Evolutionary conservation across 2,888 invertebrate genomes (phyloP), one percentile per base, ranked within the genome.

Genomic region (Clusia tigrina): DNA sequence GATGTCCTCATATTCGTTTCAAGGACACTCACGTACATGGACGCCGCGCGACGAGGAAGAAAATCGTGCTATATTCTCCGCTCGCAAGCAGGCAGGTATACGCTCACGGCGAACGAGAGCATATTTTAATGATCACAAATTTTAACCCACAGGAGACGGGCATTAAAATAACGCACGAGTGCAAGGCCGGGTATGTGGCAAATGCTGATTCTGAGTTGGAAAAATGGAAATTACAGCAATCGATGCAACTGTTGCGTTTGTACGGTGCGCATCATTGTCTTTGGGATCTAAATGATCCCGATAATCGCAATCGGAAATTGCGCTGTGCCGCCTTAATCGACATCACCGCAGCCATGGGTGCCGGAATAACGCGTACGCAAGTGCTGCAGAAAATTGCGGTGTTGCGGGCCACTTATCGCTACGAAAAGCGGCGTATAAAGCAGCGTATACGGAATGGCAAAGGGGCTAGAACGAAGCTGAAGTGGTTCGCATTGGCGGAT

Each of bases 401-500:
- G 1, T 56, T 74, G 3, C 71, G 74, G 1, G 72, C 71, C 2
- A 74, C 73, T 0, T 76, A 76, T 64, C 69, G 74, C 1, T 73
- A 72, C 63, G 76, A 74, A 23, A 74, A 74, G 54, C 69, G 71
- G 0, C 72, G 76, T 1, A 74, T 76, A 2, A 76, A 74, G 15
- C 71, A 74, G 38, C 65, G 74, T 10, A 72, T 71, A n/a, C 65
- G 67, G 2, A 67, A 64, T 5, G 74, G 76, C 0, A 52, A 69
- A 9, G 74, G 71, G 0, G 71, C 74, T 1, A 69, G 66, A 38
- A 76, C 74, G 1, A 74, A 73, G 42, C 48, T 74, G 1, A 74
- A 73, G 25, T 74, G 76, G 76, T 76, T 76, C 26, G 71, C 71
- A 1, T 58, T 76, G 58, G 76, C 74, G 0, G 74, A 74, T 66